A percentile compares a stretch with the other conserved stretches of the same genome.
Evolutionary conservation across 2,797 vertebrate genomes (phyloP).

Genomic region (Karalla daura): DNA sequence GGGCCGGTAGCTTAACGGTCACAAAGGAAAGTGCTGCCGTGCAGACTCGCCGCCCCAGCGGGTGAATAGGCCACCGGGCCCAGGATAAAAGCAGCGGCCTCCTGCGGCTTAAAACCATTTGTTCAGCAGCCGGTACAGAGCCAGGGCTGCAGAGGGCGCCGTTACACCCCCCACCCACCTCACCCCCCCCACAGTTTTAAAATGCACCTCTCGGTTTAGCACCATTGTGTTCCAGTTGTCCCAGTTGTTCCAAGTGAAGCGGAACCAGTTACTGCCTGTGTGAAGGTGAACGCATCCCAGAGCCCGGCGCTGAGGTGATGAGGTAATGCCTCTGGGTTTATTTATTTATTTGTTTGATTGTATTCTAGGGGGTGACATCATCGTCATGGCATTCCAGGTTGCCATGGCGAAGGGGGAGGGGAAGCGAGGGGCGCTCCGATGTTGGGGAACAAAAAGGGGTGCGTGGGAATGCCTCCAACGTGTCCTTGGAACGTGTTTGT

Average conservation of each 20-base stretch:
- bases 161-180: conserved; percentile 22
- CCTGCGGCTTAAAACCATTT: conserved; percentile 39
- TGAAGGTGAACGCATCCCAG: conserved; percentile 35
- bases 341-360: too few species aligned
- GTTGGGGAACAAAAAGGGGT: conserved; percentile 36
- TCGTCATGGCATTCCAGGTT: conserved; percentile 69
- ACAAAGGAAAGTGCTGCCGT: conserved; percentile 77
- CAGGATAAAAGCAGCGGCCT: conserved; percentile 46
- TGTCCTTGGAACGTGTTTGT: conserved; percentile 29
- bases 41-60: conserved; percentile 39
- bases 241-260: conserved; percentile 10
- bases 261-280: conserved; percentile 36
- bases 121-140: conserved; percentile 24
- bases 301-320: conserved; percentile 69
- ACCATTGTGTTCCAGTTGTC: conserved; percentile 1
- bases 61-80: conserved; percentile 49
- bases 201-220: conserved; percentile 31
- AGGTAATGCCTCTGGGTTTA: conserved; percentile 71
- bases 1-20: conserved; percentile 65
- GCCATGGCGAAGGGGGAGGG: conserved; percentile 48
- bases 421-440: background rate
- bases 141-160: conserved; percentile 12
- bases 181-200: too few species aligned
- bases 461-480: conserved; percentile 38
- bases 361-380: conserved; percentile 76